Conservation (phyloP, 2,888 invertebrate species). For the Willowsia nigromaculata region DNA sequence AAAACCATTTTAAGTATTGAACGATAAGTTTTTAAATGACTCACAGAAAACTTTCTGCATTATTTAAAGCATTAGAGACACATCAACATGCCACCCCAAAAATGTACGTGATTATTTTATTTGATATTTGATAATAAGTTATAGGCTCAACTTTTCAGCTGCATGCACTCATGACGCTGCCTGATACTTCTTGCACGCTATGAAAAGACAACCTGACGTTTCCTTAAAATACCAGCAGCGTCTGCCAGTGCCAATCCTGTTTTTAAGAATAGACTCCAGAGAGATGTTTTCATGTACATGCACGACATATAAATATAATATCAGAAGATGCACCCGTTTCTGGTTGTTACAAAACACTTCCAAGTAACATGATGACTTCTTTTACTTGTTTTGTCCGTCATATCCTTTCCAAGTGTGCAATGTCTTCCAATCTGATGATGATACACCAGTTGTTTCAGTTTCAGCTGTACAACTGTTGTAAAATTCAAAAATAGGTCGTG, state of each 20-base stretch:
- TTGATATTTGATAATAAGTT: conserved; percentile 6
- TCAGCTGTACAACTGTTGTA: background rate
- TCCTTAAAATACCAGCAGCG: background rate
- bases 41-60: background rate
- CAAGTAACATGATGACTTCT: background rate
- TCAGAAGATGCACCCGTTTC: background rate
- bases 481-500: conserved; percentile 30
- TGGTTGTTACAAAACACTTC: background rate
- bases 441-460: background rate
- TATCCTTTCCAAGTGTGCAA: background rate
- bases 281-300: background rate
- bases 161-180: background rate
- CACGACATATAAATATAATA: background rate
- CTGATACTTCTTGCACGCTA: background rate
- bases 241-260: background rate
- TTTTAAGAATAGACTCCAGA: background rate
- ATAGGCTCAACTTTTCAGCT: background rate
- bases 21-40: background rate
- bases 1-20: background rate
- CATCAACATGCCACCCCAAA: conserved; percentile 30
- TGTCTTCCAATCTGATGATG: background rate
- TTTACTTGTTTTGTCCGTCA: background rate
- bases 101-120: conserved; percentile 18
- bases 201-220: background rate
- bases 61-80: background rate